Base-by-base conservation (phyloP, 2,888 invertebrate species). In the Autographa pulchrina region DNA sequence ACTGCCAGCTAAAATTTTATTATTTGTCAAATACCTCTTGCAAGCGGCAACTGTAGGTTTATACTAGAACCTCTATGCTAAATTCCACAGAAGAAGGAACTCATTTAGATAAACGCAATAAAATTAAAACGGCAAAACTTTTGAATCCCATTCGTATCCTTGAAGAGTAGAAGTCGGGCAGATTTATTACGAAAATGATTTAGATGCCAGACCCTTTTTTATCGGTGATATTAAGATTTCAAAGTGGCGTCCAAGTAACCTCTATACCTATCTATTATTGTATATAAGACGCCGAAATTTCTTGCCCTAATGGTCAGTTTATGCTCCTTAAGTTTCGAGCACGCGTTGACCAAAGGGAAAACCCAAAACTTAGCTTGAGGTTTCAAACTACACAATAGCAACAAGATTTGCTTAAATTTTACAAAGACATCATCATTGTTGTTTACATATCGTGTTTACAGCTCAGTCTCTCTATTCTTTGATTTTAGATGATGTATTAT, bases 151-250 rank as follows among this genome's bases (percentile, higher is more conserved):
- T 48, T 48, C 48, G 48, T 48, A 48, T 48, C 48, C n/a, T 16
- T 43, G 16, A 14, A 43, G 14, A 16, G 43, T 43, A 5, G 35
- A 43, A 43, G 43, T 43, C 43, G 16, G 16, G 43, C n/a, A 48
- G 5, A 48, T 48, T 48, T 48, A 48, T 48, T 16, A n/a, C 48
- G 16, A n/a, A 16, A 48, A 48, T 48, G n/a, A 48, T 48, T 48
- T 48, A 48, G 48, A n/a, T 14, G 48, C 48, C n/a, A n/a, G 48
- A 48, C 48, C 48, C 48, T 48, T 48, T 43, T 48, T 48, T 48
- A 48, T n/a, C 43, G n/a, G 6, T 48, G 48, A 48, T 48, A 48
- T n/a, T 48, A 48, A 48, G n/a, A 48, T 48, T 6, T 48, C 48
- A 16, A 48, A 48, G 6, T 14, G 43, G n/a, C n/a, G 16, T 16